These are phyloP conservation scores for Heliconius aoede DNA, from an alignment of 2,888 invertebrate genomes.

Conservation along the genomic window DNA sequence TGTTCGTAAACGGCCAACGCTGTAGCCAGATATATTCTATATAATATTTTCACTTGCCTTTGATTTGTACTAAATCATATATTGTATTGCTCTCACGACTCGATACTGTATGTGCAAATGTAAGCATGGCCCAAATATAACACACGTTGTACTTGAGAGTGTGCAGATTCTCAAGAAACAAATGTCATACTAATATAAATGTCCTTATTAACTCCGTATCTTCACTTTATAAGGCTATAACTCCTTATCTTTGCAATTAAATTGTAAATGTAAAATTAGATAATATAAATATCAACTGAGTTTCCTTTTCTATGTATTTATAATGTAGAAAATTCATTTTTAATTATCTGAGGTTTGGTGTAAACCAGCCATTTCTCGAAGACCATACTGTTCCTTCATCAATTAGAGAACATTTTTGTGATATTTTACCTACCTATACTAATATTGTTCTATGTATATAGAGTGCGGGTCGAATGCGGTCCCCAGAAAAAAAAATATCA, in stretches of 20 bases:
- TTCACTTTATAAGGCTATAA: conserved; percentile 23
- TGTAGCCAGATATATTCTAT: no score
- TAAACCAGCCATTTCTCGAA: no score
- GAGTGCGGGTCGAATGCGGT: conserved; percentile 62
- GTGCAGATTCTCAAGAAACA: conserved; percentile 30
- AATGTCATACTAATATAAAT: conserved; percentile 43
- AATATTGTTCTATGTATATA: conserved; percentile 44
- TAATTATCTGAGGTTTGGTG: no score
- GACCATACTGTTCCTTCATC: no score
- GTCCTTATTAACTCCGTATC: conserved; percentile 38
- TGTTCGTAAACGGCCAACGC: no score
- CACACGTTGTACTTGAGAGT: conserved; percentile 3
- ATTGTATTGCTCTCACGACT: conserved; percentile 12
- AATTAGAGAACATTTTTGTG: not conserved
- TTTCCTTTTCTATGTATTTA: conserved; percentile 2
- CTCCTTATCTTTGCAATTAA: conserved; percentile 26
- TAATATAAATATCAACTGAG: conserved; percentile 3
- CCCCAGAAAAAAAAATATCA: conserved; percentile 60
- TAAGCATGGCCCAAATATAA: not conserved
- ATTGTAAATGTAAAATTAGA: conserved; percentile 16
- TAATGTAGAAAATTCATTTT: no score
- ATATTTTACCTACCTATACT: not conserved
- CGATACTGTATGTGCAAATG: conserved; percentile 4
- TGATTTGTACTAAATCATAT: no score
- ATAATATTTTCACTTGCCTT: no score